phyloP scores from a whole-genome alignment of 2,888 invertebrate species.

The Apodemia zela region DNA sequence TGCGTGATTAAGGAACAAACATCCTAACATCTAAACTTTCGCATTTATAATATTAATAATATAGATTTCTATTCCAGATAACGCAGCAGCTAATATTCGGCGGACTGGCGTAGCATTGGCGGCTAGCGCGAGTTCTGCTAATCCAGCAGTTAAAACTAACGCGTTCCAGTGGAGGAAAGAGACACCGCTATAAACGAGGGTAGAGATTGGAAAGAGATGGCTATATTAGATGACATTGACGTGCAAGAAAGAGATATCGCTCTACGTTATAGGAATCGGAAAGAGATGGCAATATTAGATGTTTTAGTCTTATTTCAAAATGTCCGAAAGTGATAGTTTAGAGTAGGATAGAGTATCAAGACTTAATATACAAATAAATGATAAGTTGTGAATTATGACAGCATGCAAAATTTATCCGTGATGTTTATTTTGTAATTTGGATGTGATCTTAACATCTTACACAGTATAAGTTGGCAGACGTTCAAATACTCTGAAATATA shows the following conservation, averaged over 20 bases:
- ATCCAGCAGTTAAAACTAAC: slow-evolving; percentile 84
- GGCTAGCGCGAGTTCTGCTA: slow-evolving; percentile 78
- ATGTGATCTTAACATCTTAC: not conserved
- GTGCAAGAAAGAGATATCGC: slow-evolving; percentile 92
- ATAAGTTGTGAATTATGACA: not conserved
- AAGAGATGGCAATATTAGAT: slow-evolving; percentile 15
- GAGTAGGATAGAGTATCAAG: not conserved
- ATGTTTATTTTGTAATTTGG: not conserved
- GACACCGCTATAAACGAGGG: slow-evolving; percentile 82
- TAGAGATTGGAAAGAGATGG: not conserved
- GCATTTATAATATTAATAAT: too few species aligned
- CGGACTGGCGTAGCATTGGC: slow-evolving; percentile 79
- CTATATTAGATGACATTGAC: not conserved
- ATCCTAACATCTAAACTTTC: too few species aligned
- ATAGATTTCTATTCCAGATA: slow-evolving; percentile 61
- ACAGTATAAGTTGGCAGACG: not conserved
- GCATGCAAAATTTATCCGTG: not conserved
- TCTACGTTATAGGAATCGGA: slow-evolving; percentile 46
- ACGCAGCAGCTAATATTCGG: slow-evolving; percentile 82
- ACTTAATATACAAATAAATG: slow-evolving; percentile 3
- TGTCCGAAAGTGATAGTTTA: slow-evolving; percentile 3
- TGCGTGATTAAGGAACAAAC: too few species aligned
- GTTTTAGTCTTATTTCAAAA: slow-evolving; percentile 5
- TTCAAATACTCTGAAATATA: not conserved
- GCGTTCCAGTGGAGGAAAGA: slow-evolving; percentile 93